Evolutionary conservation across 2,113 vertebrate genomes (phyloP).

Genomic region (Chloropsis cyanopogon): DNA sequence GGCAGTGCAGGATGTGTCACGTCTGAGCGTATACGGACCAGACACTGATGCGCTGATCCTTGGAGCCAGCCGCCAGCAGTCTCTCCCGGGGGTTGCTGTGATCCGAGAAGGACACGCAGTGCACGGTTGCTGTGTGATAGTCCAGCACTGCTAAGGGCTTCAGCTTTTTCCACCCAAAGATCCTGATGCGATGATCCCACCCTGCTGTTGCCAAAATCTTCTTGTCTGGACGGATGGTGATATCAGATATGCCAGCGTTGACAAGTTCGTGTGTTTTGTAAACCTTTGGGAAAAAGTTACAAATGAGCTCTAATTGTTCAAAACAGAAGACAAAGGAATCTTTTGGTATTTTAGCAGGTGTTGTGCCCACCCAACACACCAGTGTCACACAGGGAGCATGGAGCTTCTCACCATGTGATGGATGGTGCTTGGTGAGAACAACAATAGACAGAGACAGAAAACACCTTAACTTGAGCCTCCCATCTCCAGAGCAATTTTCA

Average conservation of each 20-base stretch:
- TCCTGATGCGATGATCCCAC: constrained; percentile 89
- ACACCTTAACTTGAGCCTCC: neutral
- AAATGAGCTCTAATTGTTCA: neutral
- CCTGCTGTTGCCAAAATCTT: constrained; percentile 88
- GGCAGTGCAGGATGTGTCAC: neutral
- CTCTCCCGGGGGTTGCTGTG: constrained; percentile 67
- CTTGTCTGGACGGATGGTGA: constrained; percentile 81
- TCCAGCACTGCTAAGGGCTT: constrained; percentile 87
- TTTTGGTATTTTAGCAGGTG: neutral
- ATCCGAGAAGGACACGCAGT: constrained; percentile 85
- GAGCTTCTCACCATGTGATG: neutral
- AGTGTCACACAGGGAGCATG: neutral
- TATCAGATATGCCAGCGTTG: constrained; percentile 88
- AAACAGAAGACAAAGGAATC: neutral
- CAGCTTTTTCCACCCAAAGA: constrained; percentile 90
- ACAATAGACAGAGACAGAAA: neutral
- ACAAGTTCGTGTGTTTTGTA: constrained; percentile 74
- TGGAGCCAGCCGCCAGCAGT: constrained; percentile 90
- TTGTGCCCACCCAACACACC: neutral
- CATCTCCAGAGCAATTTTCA: neutral
- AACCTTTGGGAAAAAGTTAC: constrained; percentile 70
- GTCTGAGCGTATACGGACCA: constrained; percentile 86
- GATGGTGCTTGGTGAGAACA: neutral
- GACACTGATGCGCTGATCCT: constrained; percentile 89
- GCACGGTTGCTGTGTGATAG: constrained; percentile 83